Evolutionary conservation across 2,797 vertebrate genomes (phyloP).

Genomic region (Artibeus lituratus): DNA sequence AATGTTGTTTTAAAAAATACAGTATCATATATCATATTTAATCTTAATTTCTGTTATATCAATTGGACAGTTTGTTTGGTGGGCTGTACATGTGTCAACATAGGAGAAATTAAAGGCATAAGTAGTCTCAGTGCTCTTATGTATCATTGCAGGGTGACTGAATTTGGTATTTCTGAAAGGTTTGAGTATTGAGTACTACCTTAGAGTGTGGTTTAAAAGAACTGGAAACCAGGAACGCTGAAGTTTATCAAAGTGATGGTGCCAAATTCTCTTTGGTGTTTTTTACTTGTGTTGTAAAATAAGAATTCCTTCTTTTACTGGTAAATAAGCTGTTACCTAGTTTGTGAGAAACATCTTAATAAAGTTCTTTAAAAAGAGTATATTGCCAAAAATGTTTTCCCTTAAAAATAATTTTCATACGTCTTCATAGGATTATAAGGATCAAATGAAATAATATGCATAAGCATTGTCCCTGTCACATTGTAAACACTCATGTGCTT

Average conservation of each 20-base stretch:
- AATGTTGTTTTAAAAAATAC: background rate
- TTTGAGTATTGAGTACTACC: background rate
- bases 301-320: constrained; percentile 17
- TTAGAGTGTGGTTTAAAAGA: background rate
- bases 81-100: background rate
- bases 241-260: background rate
- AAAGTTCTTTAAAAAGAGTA: constrained; percentile 51
- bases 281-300: constrained; percentile 51
- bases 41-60: constrained; percentile 16
- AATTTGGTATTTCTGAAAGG: background rate
- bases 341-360: constrained; percentile 54
- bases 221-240: background rate
- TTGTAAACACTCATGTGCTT: background rate
- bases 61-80: background rate
- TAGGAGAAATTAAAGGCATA: background rate
- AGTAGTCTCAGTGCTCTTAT: background rate
- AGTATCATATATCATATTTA: background rate
- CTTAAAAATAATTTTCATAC: constrained; percentile 11
- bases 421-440: background rate
- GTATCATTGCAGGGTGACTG: background rate
- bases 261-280: background rate
- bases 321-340: constrained; percentile 19
- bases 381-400: background rate
- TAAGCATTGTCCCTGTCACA: background rate
- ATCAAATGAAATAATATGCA: background rate